phyloP scores from a whole-genome alignment of 2,888 invertebrate species.

The Dolichomitus sp. region DNA sequence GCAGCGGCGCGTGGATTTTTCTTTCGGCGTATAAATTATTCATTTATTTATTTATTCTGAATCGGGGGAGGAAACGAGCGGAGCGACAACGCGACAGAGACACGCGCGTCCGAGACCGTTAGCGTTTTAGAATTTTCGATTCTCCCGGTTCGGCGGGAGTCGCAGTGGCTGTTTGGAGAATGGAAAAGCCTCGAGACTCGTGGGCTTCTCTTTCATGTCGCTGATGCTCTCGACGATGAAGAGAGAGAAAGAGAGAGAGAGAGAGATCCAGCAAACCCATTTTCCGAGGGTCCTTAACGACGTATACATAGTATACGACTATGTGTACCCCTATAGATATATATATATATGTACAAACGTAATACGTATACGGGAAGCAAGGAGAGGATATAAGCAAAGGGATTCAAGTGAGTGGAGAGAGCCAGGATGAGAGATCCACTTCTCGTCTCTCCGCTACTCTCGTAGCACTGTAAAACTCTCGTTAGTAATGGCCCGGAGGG shows the following conservation, averaged over 20 bases:
- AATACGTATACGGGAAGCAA: conserved; percentile 21
- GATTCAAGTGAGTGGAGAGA: conserved; percentile 52
- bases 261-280: conserved; percentile 24
- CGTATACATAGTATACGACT: conserved; percentile 33
- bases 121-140: conserved; percentile 59
- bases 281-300: conserved; percentile 52
- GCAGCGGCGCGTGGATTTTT: conserved; percentile 49
- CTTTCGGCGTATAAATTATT: conserved; percentile 52
- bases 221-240: conserved; percentile 29
- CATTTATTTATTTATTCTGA: conserved; percentile 59
- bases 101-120: conserved; percentile 51
- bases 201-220: conserved; percentile 37
- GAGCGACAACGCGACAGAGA: not conserved
- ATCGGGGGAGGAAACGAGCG: not conserved
- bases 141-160: conserved; percentile 26
- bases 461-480: conserved; percentile 58
- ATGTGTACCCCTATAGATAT: not conserved
- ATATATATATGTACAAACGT: conserved; percentile 8
- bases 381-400: conserved; percentile 48
- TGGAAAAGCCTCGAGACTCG: conserved; percentile 21
- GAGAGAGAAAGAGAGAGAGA: conserved; percentile 10
- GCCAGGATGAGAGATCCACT: conserved; percentile 57
- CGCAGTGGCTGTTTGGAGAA: conserved; percentile 40
- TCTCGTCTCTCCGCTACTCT: conserved; percentile 53
- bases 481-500: conserved; percentile 56